Base-by-base conservation (phyloP, 2,888 invertebrate genomes). In the Entomobrya proxima region DNA sequence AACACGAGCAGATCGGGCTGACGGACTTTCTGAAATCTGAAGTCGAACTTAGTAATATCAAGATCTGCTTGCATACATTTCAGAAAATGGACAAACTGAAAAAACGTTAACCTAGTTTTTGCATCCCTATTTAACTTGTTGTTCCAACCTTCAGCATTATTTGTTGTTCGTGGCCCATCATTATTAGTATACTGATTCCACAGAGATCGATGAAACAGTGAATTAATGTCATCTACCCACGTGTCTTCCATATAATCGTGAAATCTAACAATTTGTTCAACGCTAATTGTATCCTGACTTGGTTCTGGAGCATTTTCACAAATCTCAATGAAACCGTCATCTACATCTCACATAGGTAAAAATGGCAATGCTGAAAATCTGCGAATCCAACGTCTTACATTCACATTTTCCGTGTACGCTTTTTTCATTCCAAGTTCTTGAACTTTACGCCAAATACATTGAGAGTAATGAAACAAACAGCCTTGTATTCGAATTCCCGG, bases 111-210 rank as follows among this genome's bases (percentile, higher is more conserved):
- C 21, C 64, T n/a, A 7, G 35, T 9, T 18, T 64, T 32, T 5
- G 64, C 64, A 6, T n/a, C 15, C n/a, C 5, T 13, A 15, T 64
- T 64, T n/a, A 64, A 4, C 35, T 64, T 64, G n/a, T 37, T 4
- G 11, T 64, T 27, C 64, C 64, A 64, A 15, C 64, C 64, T 35
- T 64, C 64, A 11, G 69, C 44, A 44, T 69, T 69, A 15, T 69
- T 69, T 11, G 69, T 69, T 0, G 44, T 69, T 24, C 69, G 6
- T 13, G 69, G 69, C 15, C 69, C 69, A 15, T 69, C 6, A 27
- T 69, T 69, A 13, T 44, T 6, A 11, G n/a, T n/a, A n/a, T 4
- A 44, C 5, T 69, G 69, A 27, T 69, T 69, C 69, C 69, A 69
- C 5, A 67, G n/a, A 11, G 2, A 13, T 2, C 30, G 6, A 13